Percentiles rank a stretch among this genome's conserved stretches.
Evolutionary conservation across 2,888 invertebrate species (phyloP).

Genomic region (Nebria salina): DNA sequence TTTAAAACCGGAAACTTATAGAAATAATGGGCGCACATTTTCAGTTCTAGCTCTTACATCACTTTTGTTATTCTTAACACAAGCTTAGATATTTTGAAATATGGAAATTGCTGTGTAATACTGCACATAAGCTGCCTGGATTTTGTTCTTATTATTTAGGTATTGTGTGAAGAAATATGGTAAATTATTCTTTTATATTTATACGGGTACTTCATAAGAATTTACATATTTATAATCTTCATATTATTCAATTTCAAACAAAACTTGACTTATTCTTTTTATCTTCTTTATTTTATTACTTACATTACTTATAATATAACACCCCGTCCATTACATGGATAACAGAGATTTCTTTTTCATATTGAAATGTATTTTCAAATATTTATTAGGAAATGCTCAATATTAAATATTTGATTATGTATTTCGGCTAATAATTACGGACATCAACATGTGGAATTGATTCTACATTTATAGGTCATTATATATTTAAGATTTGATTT

Average conservation of each 20-base stretch:
- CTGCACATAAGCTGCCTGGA: slow-evolving; percentile 27
- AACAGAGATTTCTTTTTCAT: background rate
- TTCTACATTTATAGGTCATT: too few species aligned
- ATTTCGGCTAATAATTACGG: too few species aligned
- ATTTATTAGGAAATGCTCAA: too few species aligned
- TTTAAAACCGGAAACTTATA: slow-evolving; percentile 44
- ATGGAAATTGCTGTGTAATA: slow-evolving; percentile 38
- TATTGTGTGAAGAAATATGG: slow-evolving; percentile 42
- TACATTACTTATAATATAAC: background rate
- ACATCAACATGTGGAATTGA: too few species aligned
- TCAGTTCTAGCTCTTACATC: slow-evolving; percentile 6
- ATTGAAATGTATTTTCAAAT: background rate
- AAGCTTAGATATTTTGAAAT: slow-evolving; percentile 29
- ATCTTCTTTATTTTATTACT: slow-evolving; percentile 2
- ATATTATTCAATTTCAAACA: background rate
- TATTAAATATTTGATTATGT: too few species aligned
- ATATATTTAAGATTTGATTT: too few species aligned
- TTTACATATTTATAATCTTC: background rate
- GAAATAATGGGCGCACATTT: slow-evolving; percentile 42
- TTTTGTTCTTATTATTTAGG: slow-evolving; percentile 28
- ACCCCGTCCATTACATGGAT: background rate
- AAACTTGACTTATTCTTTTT: background rate
- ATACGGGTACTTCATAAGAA: background rate
- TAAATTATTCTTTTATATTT: slow-evolving; percentile 28
- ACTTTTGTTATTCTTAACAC: slow-evolving; percentile 31